Conservation (phyloP, 2,797 vertebrate genomes). For the Melanotaenia nigrans region DNA sequence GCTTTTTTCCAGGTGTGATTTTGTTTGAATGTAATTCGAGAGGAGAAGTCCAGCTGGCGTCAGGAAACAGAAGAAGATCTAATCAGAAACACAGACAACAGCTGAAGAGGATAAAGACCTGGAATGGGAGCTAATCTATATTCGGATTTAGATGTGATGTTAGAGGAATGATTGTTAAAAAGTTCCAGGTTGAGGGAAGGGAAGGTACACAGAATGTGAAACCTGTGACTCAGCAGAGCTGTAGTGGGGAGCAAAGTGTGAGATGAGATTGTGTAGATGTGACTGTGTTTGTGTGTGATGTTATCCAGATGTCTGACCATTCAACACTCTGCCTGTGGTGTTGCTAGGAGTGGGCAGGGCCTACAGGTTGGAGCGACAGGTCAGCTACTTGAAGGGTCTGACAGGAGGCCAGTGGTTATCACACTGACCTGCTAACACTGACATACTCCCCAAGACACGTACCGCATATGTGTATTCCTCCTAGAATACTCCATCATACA, state of each 20-base stretch:
- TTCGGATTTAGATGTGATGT: slow-evolving; percentile 43
- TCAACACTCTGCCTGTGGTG: slow-evolving; percentile 63
- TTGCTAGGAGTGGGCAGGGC: slow-evolving; percentile 55
- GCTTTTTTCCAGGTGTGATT: slow-evolving; percentile 40
- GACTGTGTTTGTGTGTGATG: slow-evolving; percentile 32
- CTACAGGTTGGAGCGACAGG: slow-evolving; percentile 48
- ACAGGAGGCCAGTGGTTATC: slow-evolving; percentile 63
- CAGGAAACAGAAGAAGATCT: slow-evolving; percentile 57
- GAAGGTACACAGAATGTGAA: slow-evolving; percentile 15
- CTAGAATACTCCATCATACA: neutral
- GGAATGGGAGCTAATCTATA: slow-evolving; percentile 45
- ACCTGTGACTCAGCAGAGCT: slow-evolving; percentile 7
- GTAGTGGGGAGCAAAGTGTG: slow-evolving; percentile 21
- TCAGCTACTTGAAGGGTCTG: slow-evolving; percentile 56
- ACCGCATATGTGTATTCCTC: slow-evolving; percentile 8
- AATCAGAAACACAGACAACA: slow-evolving; percentile 59
- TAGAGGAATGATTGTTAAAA: slow-evolving; percentile 21
- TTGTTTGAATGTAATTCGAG: slow-evolving; percentile 31
- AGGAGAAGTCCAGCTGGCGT: slow-evolving; percentile 47
- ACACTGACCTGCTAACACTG: slow-evolving; percentile 59
- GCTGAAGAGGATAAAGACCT: slow-evolving; percentile 60
- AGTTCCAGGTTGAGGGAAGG: slow-evolving; percentile 21
- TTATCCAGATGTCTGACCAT: slow-evolving; percentile 61
- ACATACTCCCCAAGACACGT: slow-evolving; percentile 14
- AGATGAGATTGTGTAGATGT: slow-evolving; percentile 3